Percentiles rank a stretch among this genome's conserved stretches.
Conservation (phyloP, 2,797 vertebrate genomes). For the Heteromormyrus szaboi region DNA sequence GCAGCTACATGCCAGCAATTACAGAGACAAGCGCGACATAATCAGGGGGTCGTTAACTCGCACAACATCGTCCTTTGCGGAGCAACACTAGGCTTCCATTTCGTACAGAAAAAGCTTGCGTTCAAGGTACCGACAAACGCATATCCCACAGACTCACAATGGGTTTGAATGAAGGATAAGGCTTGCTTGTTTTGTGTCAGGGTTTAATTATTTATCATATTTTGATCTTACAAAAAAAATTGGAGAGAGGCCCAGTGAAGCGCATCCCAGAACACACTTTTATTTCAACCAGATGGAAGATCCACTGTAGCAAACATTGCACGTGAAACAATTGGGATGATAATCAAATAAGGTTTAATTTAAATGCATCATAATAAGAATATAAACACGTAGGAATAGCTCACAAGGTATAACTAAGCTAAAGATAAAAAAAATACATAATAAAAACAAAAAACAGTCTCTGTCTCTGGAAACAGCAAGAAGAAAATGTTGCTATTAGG, state of each 20-base stretch:
- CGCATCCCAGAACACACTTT: not conserved
- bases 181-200: not conserved
- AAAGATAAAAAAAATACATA: not conserved
- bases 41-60: not conserved
- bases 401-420: not conserved
- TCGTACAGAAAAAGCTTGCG: not conserved
- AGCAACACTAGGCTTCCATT: not conserved
- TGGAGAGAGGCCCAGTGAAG: not conserved
- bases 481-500: not conserved
- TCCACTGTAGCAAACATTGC: not conserved
- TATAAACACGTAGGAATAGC: not conserved
- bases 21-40: not conserved
- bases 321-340: not conserved
- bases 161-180: not conserved
- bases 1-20: not conserved
- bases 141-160: not conserved
- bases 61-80: not conserved
- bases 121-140: not conserved
- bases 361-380: not conserved
- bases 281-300: not conserved
- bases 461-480: not conserved
- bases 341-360: not conserved
- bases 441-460: not conserved
- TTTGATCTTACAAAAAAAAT: not conserved
- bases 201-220: constrained; percentile 10